These are phyloP conservation scores for Lathamus discolor DNA, from an alignment of 2,113 vertebrate genomes.

Conservation along the genomic window DNA sequence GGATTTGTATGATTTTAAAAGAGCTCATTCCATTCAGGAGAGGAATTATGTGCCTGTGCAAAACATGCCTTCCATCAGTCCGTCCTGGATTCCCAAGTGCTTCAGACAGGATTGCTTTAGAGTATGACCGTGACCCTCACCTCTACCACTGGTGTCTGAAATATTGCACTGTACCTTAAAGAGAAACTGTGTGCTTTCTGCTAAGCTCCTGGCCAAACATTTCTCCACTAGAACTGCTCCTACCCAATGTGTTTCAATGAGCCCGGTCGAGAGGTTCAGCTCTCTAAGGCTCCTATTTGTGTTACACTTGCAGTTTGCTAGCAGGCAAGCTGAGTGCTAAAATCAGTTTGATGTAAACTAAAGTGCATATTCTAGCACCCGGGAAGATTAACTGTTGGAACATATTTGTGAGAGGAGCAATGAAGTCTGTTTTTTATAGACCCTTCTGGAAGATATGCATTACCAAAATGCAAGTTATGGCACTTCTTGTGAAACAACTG, in stretches of 20 bases:
- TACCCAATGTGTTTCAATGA: neutral
- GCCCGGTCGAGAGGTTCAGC: neutral
- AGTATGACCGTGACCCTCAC: fast-evolving
- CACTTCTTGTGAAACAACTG: neutral
- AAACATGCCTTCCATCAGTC: neutral
- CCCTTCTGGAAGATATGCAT: neutral
- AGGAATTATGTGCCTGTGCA: neutral
- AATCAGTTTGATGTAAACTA: neutral
- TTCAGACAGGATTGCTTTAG: neutral
- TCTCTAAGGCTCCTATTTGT: neutral
- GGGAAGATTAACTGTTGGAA: neutral
- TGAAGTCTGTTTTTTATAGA: neutral
- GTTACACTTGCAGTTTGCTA: neutral
- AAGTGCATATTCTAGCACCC: neutral
- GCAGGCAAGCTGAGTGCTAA: neutral
- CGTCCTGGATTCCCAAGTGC: neutral
- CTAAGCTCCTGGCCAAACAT: neutral
- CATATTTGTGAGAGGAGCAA: neutral
- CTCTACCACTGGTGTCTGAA: neutral
- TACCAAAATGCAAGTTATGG: neutral
- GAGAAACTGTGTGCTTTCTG: neutral
- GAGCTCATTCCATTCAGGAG: neutral
- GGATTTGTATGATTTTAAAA: neutral
- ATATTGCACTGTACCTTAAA: neutral
- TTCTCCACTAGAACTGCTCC: neutral